Conservation (phyloP, 2,888 invertebrate species). For the Villa cingulata region DNA sequence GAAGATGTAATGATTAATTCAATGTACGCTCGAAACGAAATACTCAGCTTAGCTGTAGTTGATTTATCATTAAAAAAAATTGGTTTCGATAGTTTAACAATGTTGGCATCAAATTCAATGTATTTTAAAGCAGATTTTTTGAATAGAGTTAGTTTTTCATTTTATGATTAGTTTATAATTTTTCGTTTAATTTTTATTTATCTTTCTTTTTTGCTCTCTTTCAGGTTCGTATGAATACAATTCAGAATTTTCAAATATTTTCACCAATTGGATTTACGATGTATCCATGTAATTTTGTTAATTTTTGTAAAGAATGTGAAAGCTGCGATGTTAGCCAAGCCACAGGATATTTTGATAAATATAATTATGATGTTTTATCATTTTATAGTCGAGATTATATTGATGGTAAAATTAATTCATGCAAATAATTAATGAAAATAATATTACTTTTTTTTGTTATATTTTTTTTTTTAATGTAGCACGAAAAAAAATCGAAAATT, state of each 20-base stretch:
- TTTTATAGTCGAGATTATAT: slow-evolving; percentile 77
- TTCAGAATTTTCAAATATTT: slow-evolving; percentile 76
- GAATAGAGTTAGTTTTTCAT: slow-evolving; percentile 53
- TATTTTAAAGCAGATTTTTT: slow-evolving; percentile 72
- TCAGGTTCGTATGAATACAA: slow-evolving; percentile 89
- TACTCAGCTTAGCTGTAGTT: slow-evolving; percentile 41
- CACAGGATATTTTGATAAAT: slow-evolving; percentile 64
- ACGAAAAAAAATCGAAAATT: slow-evolving; percentile 43
- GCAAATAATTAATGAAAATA: no score
- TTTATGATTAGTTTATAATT: neutral
- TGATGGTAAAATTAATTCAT: slow-evolving; percentile 37
- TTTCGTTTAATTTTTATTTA: no score
- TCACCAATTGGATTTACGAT: slow-evolving; percentile 84
- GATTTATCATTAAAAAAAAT: slow-evolving; percentile 58
- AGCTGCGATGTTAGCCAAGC: slow-evolving; percentile 55
- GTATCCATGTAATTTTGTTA: slow-evolving; percentile 53
- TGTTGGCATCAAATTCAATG: slow-evolving; percentile 52
- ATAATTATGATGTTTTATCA: slow-evolving; percentile 57
- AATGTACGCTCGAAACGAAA: slow-evolving; percentile 31
- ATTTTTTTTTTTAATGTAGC: slow-evolving; percentile 32
- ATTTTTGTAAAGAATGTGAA: slow-evolving; percentile 41
- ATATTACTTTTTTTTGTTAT: no score
- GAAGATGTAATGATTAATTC: slow-evolving; percentile 28
- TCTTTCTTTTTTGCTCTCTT: slow-evolving; percentile 15
- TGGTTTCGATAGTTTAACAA: slow-evolving; percentile 55